These are phyloP conservation scores for Globodera ellingtonae DNA, from an alignment of 1,140 invertebrate genomes.

Conservation along the genomic window DNA sequence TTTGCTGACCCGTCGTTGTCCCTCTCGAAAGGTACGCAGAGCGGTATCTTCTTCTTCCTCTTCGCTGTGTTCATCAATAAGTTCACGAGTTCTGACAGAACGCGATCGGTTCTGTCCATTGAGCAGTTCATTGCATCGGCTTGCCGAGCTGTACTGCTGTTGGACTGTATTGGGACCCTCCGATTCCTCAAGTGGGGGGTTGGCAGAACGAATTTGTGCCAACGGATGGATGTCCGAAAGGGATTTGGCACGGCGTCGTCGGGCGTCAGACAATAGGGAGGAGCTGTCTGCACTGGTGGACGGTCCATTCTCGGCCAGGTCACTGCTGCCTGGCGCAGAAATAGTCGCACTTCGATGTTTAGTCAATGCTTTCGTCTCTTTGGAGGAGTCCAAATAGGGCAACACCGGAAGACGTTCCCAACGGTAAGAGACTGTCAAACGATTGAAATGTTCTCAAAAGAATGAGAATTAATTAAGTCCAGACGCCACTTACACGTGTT, in stretches of 20 bases:
- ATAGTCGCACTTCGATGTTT: slow-evolving; percentile 24
- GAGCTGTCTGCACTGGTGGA: slow-evolving; percentile 2
- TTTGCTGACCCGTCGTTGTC: slow-evolving; percentile 1
- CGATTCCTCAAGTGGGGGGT: slow-evolving; percentile 18
- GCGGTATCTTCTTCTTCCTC: background rate
- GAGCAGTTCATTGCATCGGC: background rate
- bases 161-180: background rate
- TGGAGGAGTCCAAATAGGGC: background rate
- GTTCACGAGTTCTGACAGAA: background rate
- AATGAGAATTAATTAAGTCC: background rate
- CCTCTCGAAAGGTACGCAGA: background rate
- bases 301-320: background rate
- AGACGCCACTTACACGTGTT: slow-evolving; percentile 71
- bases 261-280: background rate
- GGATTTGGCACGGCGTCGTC: slow-evolving; percentile 1
- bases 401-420: slow-evolving; percentile 25
- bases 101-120: no score
- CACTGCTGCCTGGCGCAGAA: background rate
- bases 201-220: slow-evolving; percentile 12
- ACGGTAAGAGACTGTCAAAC: slow-evolving; percentile 14
- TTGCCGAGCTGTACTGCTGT: background rate
- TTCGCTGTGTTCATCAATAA: background rate
- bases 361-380: background rate
- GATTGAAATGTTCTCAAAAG: no score
- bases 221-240: slow-evolving; percentile 18